phyloP scores from a whole-genome alignment of 2,888 invertebrate species.

The Scelioninae gen. 2 region DNA sequence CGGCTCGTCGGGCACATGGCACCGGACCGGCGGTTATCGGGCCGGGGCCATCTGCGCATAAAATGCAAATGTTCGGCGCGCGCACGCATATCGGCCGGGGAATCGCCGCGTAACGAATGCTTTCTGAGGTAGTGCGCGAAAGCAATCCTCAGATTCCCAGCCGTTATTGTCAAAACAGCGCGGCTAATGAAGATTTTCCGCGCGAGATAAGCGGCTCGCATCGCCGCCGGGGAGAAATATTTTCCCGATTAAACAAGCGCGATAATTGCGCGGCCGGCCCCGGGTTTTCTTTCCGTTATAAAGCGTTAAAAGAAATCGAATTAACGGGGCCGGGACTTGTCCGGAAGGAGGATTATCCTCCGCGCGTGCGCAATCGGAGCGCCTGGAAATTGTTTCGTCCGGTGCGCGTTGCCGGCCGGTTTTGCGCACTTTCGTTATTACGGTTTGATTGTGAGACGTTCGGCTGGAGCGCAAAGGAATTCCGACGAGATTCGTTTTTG shows the following conservation, averaged over 20 bases:
- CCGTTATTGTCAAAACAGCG: slow-evolving; percentile 45
- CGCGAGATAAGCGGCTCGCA: slow-evolving; percentile 30
- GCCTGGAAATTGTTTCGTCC: not conserved
- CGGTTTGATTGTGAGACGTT: no score
- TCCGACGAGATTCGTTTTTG: no score
- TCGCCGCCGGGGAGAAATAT: slow-evolving; percentile 15
- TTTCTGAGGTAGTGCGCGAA: slow-evolving; percentile 42
- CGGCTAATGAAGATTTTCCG: slow-evolving; percentile 46
- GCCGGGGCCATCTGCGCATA: slow-evolving; percentile 63
- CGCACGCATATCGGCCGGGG: slow-evolving; percentile 47
- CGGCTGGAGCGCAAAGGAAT: no score
- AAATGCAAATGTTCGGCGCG: slow-evolving; percentile 63
- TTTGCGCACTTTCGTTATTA: no score
- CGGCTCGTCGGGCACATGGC: slow-evolving; percentile 54
- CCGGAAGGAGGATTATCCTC: slow-evolving; percentile 4
- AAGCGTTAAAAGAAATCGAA: slow-evolving; percentile 5
- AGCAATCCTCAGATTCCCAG: slow-evolving; percentile 44
- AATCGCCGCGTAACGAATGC: slow-evolving; percentile 51
- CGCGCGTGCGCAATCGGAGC: not conserved
- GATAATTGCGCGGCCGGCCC: slow-evolving; percentile 34
- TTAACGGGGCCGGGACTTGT: slow-evolving; percentile 1
- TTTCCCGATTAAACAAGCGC: slow-evolving; percentile 32
- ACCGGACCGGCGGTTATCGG: slow-evolving; percentile 52
- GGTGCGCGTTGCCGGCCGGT: no score
- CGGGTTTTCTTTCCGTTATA: slow-evolving; percentile 5